These are phyloP conservation scores for Eulemur rufifrons DNA, from an alignment of 2,113 vertebrate species.

Conservation along the genomic window DNA sequence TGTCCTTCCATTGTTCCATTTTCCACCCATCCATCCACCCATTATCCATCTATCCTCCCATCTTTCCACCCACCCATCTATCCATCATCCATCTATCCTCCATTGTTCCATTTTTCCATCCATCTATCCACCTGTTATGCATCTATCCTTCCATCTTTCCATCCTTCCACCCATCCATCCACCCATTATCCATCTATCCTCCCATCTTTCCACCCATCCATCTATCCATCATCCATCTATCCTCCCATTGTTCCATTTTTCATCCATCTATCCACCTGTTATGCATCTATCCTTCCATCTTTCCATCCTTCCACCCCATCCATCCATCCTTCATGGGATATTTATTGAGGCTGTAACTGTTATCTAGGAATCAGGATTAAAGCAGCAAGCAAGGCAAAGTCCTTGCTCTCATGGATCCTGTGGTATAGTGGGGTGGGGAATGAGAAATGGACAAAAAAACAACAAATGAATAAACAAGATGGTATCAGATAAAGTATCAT, in stretches of 20 bases:
- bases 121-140: too few species aligned
- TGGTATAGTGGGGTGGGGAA: neutral
- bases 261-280: neutral
- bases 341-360: neutral
- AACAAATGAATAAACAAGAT: neutral
- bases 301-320: neutral
- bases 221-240: neutral
- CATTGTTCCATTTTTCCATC: too few species aligned
- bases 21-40: neutral
- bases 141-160: too few species aligned
- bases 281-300: neutral
- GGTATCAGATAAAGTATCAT: neutral
- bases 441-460: neutral
- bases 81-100: too few species aligned
- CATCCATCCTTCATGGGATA: neutral
- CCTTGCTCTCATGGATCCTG: neutral
- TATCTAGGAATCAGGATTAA: neutral
- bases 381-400: neutral
- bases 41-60: neutral
- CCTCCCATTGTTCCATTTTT: too few species aligned
- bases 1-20: neutral
- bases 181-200: neutral
- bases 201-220: too few species aligned
- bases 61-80: too few species aligned
- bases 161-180: neutral